Conservation (phyloP, 2,113 vertebrate species). For the Daphoenositta chrysoptera region DNA sequence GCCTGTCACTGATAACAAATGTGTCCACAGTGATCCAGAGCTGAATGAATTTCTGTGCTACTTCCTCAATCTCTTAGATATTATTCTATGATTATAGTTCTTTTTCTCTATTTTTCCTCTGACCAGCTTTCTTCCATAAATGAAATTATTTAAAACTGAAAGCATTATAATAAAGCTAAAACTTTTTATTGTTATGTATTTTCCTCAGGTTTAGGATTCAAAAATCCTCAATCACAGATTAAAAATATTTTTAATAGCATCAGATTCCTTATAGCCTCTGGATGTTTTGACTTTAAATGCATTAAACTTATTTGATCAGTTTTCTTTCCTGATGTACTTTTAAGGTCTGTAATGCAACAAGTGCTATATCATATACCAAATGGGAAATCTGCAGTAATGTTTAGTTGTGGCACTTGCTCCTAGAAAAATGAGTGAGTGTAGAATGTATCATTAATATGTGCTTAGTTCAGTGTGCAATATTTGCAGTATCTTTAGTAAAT, state of each 20-base stretch:
- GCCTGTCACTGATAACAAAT: conserved; percentile 65
- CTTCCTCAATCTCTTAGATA: conserved; percentile 8
- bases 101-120: conserved; percentile 18
- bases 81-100: not conserved
- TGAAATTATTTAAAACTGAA: conserved; percentile 20
- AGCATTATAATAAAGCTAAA: not conserved
- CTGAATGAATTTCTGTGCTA: conserved; percentile 24
- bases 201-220: not conserved
- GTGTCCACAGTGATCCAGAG: conserved; percentile 21
- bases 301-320: not conserved
- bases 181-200: not conserved
- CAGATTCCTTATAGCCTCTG: not conserved
- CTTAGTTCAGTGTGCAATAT: not conserved
- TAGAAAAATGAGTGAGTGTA: not conserved
- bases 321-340: not conserved
- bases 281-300: not conserved
- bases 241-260: not conserved
- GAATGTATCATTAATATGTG: not conserved
- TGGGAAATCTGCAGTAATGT: not conserved
- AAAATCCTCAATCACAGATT: not conserved
- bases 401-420: not conserved
- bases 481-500: not conserved
- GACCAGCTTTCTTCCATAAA: not conserved
- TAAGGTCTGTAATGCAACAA: not conserved
- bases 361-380: not conserved